Evolutionary conservation across 2,797 vertebrate genomes (phyloP), one percentile per base, ranked within the genome.

Genomic region (Acanthurus leucopareius): DNA sequence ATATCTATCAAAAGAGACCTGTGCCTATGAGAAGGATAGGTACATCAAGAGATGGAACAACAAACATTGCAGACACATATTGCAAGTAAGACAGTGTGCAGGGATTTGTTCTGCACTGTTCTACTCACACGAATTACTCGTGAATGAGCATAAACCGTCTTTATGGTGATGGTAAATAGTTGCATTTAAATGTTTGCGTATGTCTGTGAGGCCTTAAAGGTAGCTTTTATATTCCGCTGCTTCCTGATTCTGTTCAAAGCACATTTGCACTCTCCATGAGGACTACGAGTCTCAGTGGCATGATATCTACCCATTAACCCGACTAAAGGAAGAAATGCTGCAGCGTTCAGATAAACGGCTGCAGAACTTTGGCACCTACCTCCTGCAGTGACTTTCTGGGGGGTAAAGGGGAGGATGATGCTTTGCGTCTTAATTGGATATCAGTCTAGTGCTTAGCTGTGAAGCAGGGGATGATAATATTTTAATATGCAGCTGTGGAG

Each of bases 401-500:
- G n/a, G 35, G 48, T 58, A 28, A 51, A 42, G 25, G 1, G 20
- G 35, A 40, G 17, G 19, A 19, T 0, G 7, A 53, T 8, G 20
- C 73, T 70, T 4, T 5, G 8, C 13, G 42, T 69, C 42, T 56
- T 73, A 80, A 78, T 77, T 57, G 68, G 62, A 77, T 84, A 44
- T 65, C 32, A 28, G 19, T 20, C 14, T 20, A 40, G 10, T 66
- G 65, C 44, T 59, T 19, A 16, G 67, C 60, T 60, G 44, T 57
- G 40, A 73, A 62, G 71, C 20, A 35, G 63, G 25, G 49, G n/a
- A 71, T 60, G 69, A 59, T 76, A 51, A 67, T 49, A 17, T 58
- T 66, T 17, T 59, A 79, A 73, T 58, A 25, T 79, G 57, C 44
- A 52, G 63, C 16, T n/a, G 56, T 66, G 62, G 14, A 32, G 17